A percentile compares a stretch with the other conserved stretches of the same genome.
These are phyloP conservation scores for Drosophila athabasca DNA, from an alignment of 1,140 invertebrate species.

Conservation along the genomic window DNA sequence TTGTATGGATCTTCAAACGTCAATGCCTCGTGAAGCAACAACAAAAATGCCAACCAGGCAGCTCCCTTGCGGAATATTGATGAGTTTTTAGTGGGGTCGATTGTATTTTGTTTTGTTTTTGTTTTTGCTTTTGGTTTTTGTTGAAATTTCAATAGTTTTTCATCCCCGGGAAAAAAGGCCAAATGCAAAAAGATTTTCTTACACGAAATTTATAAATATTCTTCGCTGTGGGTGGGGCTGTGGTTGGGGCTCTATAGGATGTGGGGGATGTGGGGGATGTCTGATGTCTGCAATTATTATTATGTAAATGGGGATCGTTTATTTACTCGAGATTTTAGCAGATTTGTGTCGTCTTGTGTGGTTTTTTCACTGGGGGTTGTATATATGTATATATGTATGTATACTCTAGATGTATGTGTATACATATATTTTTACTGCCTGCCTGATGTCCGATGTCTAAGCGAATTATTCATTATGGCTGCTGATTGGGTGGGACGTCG, in stretches of 20 bases:
- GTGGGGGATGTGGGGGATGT: conserved; percentile 16
- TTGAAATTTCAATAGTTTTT: conserved; percentile 61
- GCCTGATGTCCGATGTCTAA: conserved; percentile 51
- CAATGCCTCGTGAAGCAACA: conserved; percentile 53
- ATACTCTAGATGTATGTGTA: background rate
- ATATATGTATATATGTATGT: conserved; percentile 18
- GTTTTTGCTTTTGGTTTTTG: conserved; percentile 38
- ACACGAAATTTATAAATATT: conserved; percentile 65
- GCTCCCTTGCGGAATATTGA: conserved; percentile 56
- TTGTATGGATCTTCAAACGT: conserved; percentile 78
- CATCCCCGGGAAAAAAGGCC: conserved; percentile 24
- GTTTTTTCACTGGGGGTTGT: conserved; percentile 5
- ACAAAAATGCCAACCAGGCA: background rate
- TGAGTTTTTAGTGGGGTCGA: conserved; percentile 70
- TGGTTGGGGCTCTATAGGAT: too few species aligned
- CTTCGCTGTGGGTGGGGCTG: conserved; percentile 16
- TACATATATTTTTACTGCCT: conserved; percentile 68
- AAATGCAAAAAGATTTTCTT: conserved; percentile 56
- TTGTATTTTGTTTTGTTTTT: background rate
- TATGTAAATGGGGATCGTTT: conserved; percentile 74
- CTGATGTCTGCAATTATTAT: conserved; percentile 69
- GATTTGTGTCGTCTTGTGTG: conserved; percentile 55
- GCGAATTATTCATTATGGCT: conserved; percentile 73
- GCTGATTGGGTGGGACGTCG: conserved; percentile 44
- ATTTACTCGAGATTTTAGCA: conserved; percentile 57